These are phyloP conservation scores for Hystrix brachyura DNA, from an alignment of 2,113 vertebrate species.

Conservation along the genomic window DNA sequence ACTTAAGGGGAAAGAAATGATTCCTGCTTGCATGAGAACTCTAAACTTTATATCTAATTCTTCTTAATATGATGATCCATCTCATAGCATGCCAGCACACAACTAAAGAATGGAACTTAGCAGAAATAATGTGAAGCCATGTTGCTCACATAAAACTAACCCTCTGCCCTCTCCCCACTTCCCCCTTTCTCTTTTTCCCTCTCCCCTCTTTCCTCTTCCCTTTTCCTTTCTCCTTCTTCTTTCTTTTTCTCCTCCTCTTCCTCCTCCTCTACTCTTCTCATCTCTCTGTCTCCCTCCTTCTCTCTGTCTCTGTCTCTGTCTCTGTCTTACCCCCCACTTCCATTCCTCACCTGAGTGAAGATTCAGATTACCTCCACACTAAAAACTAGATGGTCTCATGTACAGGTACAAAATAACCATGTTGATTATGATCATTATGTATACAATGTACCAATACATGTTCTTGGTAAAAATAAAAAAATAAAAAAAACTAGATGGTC, in stretches of 20 bases:
- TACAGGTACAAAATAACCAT: too few relatives aligned
- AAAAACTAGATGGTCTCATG: too few relatives aligned
- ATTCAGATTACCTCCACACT: background rate
- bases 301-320: background rate
- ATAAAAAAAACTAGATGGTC: too few relatives aligned
- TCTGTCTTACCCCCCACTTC: background rate
- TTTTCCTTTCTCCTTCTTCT: background rate
- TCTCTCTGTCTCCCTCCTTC: background rate
- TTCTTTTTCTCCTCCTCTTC: background rate
- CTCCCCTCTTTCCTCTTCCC: background rate
- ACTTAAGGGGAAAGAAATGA: background rate
- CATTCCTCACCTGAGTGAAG: background rate
- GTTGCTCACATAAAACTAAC: background rate
- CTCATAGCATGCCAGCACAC: slow-evolving; percentile 21
- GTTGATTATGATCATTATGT: too few relatives aligned
- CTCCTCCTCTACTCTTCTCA: background rate
- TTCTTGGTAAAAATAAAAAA: too few relatives aligned
- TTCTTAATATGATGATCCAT: slow-evolving; percentile 24
- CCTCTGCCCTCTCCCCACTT: background rate
- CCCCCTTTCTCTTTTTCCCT: background rate
- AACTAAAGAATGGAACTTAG: background rate
- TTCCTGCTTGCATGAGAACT: background rate
- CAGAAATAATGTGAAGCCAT: background rate
- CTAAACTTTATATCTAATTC: background rate
- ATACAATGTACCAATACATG: too few relatives aligned